Base-by-base conservation (phyloP, 1,140 invertebrate genomes). In the Phthorimaea operculella region DNA sequence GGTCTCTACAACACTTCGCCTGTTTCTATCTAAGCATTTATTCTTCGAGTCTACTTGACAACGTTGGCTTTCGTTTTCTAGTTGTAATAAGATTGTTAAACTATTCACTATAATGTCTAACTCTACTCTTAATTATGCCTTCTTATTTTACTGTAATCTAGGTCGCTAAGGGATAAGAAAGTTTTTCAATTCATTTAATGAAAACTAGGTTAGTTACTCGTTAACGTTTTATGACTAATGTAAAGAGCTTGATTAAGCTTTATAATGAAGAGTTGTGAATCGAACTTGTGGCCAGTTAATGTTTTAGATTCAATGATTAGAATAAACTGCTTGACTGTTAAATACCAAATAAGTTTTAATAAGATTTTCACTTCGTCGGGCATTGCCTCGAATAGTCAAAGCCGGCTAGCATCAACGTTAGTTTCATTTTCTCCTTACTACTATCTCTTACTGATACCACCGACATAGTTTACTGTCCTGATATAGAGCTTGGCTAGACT, bases 231-330 rank as follows among this genome's bases (percentile, higher is more conserved):
- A 58, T 64, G 62, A 78, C 66, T 81, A 79, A 78, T 78, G 70
- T 82, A 79, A 83, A 72, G 81, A 84, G 81, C 81, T 84, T 84
- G 68, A 79, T 63, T 64, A 84, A 83, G 79, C 81, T 84, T 84
- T 84, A 84, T 83, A 70, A 73, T 74, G 63, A 83, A 81, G 81
- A 72, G 81, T 84, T 84, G 81, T 84, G 81, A 84, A 84, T 79
- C 79, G 77, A 84, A 83, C 76, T 73, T 78, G 75, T 80, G 81
- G 81, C 81, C 81, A 84, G 70, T 67, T 79, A 77, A 73, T 51
- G 53, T 74, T 49, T 39, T 74, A 77, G 67, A 68, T 60, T 62
- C 63, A 62, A 66, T 71, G 51, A 62, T 63, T 76, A 73, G 69
- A 42, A 58, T 70, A 62, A 62, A 51, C 55, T 56, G 64, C 64